Percentiles rank a stretch among this genome's conserved stretches.
These are phyloP conservation scores for Panurus biarmicus DNA, from an alignment of 2,113 vertebrate species.

Conservation along the genomic window DNA sequence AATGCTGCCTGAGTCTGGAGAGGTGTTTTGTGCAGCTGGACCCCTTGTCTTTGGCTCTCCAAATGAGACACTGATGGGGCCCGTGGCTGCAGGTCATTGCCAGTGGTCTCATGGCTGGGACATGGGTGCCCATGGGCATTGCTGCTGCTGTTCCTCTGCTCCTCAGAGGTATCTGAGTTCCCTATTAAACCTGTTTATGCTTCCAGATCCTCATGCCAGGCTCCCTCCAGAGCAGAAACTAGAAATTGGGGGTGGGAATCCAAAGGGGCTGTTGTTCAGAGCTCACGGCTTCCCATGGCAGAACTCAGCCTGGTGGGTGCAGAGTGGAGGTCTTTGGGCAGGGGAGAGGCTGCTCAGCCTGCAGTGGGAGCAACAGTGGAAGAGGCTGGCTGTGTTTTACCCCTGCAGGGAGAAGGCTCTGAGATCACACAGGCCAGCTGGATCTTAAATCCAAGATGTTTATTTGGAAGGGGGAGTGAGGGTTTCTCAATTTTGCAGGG, in stretches of 20 bases:
- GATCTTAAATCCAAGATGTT: constrained; percentile 38
- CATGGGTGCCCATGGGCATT: accelerated
- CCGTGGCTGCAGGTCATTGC: neutral
- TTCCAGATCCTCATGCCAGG: accelerated
- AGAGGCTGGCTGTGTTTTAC: constrained; percentile 38
- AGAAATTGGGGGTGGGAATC: neutral
- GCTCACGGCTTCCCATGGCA: neutral
- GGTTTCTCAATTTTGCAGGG: constrained; percentile 43
- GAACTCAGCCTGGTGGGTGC: neutral
- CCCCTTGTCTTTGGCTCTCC: neutral
- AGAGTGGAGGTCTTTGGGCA: neutral
- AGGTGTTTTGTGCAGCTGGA: neutral
- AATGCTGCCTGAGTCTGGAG: neutral
- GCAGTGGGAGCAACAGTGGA: neutral
- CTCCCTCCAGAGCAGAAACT: neutral
- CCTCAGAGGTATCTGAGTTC: neutral
- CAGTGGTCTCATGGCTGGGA: neutral
- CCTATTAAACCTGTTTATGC: neutral
- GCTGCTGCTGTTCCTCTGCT: neutral
- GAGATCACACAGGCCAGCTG: constrained; percentile 50
- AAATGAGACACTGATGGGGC: neutral
- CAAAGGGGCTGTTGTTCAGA: neutral
- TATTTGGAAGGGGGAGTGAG: constrained; percentile 24
- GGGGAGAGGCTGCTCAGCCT: neutral
- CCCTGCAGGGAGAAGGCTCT: constrained; percentile 34